Base-by-base conservation (phyloP, 2,888 invertebrate species). In the Brachycybe producta region DNA sequence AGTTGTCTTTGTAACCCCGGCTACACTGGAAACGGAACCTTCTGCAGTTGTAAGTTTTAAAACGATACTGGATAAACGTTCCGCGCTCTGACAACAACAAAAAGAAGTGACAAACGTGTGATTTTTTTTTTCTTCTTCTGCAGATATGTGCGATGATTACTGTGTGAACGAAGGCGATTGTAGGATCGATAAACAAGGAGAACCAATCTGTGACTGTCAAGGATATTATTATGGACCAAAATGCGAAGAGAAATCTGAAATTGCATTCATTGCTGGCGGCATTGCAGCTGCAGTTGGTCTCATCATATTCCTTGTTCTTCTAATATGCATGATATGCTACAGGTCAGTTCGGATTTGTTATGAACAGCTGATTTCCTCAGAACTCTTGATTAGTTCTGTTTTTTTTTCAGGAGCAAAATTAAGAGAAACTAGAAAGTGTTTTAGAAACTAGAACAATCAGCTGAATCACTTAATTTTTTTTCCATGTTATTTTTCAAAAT, bases 261-360 rank as follows among this genome's bases (percentile, higher is more conserved):
- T 91, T 66, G 90, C 91, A 13, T 91, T 91, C 69, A 88, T 91
- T 55, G 90, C 88, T 46, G 90, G 90, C 40, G 91, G 91, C 8
- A 88, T 92, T 56, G 88, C 91, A 5, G 88, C 87, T 17, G 84
- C 86, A n/a, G 91, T 92, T 54, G 84, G 90, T 60, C 80, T 92
- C 62, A 83, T 91, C 59, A 90, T 92, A 62, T 80, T 92, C 68
- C 79, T 91, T 60, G 88, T 90, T 30, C 75, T 92, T 56, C 78
- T 92, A 49, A 87, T 92, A 59, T 92, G 91, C 91, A 92, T 92
- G 91, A 92, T 92, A 65, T 92, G 92, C 66, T 90, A 86, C 52
- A 82, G 84, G 80, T 82, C 65, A 55, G 59, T 58, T 28, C n/a
- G n/a, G 13, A 30, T 13, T 30, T 13, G 24, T 42, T n/a, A n/a